Evolutionary conservation across 2,888 invertebrate species (phyloP).

Genomic region (Drosophila suboccidentalis): DNA sequence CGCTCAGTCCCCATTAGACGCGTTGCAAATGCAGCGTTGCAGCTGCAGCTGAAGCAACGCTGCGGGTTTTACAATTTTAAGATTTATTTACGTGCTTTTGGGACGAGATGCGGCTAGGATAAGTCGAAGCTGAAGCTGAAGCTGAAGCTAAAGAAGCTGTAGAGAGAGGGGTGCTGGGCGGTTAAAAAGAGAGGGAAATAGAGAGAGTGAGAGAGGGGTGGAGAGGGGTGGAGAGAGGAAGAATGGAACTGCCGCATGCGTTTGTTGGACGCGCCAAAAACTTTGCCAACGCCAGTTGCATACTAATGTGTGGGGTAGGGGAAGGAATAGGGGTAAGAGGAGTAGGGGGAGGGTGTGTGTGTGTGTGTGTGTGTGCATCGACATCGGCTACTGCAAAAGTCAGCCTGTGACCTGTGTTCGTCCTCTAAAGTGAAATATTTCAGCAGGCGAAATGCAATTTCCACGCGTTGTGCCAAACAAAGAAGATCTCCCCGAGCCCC

Average conservation of each 20-base stretch:
- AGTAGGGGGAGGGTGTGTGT: slow-evolving; percentile 11
- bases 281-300: slow-evolving; percentile 75
- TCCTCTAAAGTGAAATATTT: slow-evolving; percentile 85
- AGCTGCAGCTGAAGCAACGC: slow-evolving; percentile 53
- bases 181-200: too few species aligned
- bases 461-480: slow-evolving; percentile 68
- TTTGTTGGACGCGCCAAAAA: slow-evolving; percentile 78
- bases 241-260: slow-evolving; percentile 60
- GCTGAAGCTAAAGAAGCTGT: slow-evolving; percentile 15
- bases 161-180: neutral
- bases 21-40: slow-evolving; percentile 44
- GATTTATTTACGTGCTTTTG: slow-evolving; percentile 81
- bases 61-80: slow-evolving; percentile 81
- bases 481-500: slow-evolving; percentile 14
- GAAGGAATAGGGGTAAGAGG: neutral
- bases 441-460: slow-evolving; percentile 75
- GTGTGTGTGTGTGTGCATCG: slow-evolving; percentile 40
- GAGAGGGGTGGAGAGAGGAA: neutral
- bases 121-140: slow-evolving; percentile 28
- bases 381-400: slow-evolving; percentile 68
- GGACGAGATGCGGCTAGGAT: slow-evolving; percentile 68
- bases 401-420: slow-evolving; percentile 84
- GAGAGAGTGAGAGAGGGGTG: neutral
- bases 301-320: slow-evolving; percentile 59
- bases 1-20: neutral